phyloP scores from a whole-genome alignment of 2,797 vertebrate species.

The Pangasius macronema region DNA sequence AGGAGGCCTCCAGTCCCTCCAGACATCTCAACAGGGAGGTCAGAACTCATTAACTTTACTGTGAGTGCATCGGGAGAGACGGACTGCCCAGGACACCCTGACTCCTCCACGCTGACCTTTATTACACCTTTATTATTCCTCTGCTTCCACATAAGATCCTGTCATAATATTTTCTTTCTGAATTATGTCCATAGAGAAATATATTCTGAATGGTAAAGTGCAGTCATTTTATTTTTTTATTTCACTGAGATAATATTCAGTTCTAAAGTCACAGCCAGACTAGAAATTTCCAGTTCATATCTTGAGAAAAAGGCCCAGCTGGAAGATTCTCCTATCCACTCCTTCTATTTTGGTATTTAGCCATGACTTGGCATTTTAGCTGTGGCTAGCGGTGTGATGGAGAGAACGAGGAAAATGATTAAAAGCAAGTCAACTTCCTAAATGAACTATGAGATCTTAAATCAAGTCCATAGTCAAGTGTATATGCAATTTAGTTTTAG shows the following conservation, averaged over 20 bases:
- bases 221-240: slow-evolving; percentile 16
- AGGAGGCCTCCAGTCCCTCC: slow-evolving; percentile 48
- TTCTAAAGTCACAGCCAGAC: neutral
- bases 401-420: neutral
- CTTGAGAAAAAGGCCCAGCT: neutral
- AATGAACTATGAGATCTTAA: neutral
- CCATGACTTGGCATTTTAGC: neutral
- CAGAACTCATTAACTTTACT: slow-evolving; percentile 59
- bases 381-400: neutral
- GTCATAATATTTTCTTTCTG: slow-evolving; percentile 45
- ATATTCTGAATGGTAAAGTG: slow-evolving; percentile 27
- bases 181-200: slow-evolving; percentile 32
- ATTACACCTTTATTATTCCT: slow-evolving; percentile 47
- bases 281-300: neutral
- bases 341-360: neutral
- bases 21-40: slow-evolving; percentile 53
- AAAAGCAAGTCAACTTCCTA: neutral
- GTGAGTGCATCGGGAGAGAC: slow-evolving; percentile 49
- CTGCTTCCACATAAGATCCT: slow-evolving; percentile 43
- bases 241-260: neutral
- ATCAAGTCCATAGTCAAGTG: neutral
- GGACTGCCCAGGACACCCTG: slow-evolving; percentile 39
- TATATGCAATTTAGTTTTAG: no score
- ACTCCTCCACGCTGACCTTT: slow-evolving; percentile 46
- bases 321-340: neutral